These are phyloP conservation scores for Hyles vespertilio DNA, from an alignment of 1,140 invertebrate genomes.

Conservation along the genomic window DNA sequence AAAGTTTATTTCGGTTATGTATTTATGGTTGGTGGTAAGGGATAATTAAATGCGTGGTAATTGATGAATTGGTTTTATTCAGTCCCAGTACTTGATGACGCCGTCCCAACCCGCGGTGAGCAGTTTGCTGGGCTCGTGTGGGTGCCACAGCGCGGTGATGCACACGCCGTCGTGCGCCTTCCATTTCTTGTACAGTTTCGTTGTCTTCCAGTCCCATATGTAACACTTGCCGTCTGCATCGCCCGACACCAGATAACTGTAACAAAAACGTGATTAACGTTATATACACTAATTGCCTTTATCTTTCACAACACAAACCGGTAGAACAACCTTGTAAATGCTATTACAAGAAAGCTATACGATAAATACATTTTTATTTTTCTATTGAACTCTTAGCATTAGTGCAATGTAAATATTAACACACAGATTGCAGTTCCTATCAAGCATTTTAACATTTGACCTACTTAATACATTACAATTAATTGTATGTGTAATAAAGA, in stretches of 20 bases:
- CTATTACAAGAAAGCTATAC: not conserved
- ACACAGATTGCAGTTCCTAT: too few relatives aligned
- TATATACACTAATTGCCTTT: constrained; percentile 1
- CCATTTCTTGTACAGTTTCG: constrained; percentile 98
- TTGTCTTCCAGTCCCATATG: constrained; percentile 99
- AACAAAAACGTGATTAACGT: constrained; percentile 28
- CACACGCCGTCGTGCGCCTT: constrained; percentile 99
- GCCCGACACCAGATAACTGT: constrained; percentile 97
- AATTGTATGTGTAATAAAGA: too few relatives aligned
- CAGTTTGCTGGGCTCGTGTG: constrained; percentile 97
- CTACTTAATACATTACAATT: too few relatives aligned
- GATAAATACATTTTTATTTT: not conserved
- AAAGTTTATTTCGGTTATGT: constrained; percentile 62
- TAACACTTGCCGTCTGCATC: constrained; percentile 99
- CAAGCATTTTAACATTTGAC: too few relatives aligned
- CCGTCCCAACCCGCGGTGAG: constrained; percentile 99
- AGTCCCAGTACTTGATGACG: constrained; percentile 99
- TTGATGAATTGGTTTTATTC: constrained; percentile 47
- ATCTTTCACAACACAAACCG: too few relatives aligned
- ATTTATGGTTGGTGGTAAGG: constrained; percentile 50
- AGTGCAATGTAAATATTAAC: too few relatives aligned
- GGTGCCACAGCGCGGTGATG: constrained; percentile 97
- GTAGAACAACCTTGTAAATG: not conserved
- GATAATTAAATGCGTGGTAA: constrained; percentile 51
- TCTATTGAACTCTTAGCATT: too few relatives aligned